Conservation (phyloP, 2,113 vertebrate genomes). For the human region DNA sequence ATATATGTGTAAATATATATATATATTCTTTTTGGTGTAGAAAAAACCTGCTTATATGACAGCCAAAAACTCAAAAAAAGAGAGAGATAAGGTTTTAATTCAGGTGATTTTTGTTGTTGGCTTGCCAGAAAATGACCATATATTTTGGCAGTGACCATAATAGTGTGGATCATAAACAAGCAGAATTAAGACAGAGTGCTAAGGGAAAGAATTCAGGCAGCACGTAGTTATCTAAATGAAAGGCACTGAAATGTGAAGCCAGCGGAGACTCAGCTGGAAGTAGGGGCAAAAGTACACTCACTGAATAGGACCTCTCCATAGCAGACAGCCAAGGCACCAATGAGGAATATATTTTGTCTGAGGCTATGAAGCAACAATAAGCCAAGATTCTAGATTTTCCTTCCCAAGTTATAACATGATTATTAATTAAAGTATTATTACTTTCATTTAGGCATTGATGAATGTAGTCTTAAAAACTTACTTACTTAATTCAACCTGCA, state of each 20-base stretch:
- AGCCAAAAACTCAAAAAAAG: background rate
- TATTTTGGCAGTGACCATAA: background rate
- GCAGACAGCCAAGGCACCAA: background rate
- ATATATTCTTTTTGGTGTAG: background rate
- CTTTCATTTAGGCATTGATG: background rate
- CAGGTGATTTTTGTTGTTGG: background rate
- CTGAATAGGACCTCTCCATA: no score
- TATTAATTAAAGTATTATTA: background rate
- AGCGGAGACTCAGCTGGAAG: fast-evolving
- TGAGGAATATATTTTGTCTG: background rate
- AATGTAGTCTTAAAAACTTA: background rate
- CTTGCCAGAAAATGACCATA: background rate
- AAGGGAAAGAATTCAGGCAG: background rate
- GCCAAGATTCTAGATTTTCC: background rate
- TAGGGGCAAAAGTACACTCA: fast-evolving
- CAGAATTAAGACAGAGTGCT: background rate
- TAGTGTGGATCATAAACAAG: background rate
- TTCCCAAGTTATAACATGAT: background rate
- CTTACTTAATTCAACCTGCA: background rate
- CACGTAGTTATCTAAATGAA: background rate
- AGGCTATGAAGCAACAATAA: background rate
- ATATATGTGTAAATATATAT: no score
- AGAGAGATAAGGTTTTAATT: background rate
- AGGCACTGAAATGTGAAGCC: background rate
- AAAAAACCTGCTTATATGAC: background rate